Conservation (phyloP, 2,113 vertebrate genomes). For the Perccottus glenii region DNA sequence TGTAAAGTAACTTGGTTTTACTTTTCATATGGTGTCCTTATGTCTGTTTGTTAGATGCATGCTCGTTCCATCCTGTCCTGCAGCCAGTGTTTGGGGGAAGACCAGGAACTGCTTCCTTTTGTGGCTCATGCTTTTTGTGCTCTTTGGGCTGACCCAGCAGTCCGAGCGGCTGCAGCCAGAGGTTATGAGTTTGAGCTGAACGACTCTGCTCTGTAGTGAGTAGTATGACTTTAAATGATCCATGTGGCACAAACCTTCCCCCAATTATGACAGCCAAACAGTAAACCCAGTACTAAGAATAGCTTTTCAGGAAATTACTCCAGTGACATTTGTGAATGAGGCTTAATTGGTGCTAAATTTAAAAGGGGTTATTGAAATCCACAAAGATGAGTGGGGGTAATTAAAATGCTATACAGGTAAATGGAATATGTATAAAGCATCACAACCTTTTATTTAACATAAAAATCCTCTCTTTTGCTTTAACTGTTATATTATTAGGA, state of each 20-base stretch:
- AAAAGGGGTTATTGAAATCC: constrained; percentile 26
- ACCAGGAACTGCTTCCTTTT: constrained; percentile 78
- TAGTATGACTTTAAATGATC: constrained; percentile 36
- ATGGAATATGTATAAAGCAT: too few species aligned
- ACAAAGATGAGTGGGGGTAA: background rate
- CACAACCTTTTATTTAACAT: too few species aligned
- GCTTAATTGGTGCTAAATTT: constrained; percentile 50
- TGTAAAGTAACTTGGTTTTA: background rate
- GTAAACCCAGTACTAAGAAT: constrained; percentile 24
- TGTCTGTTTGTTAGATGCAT: constrained; percentile 54
- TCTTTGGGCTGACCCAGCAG: constrained; percentile 78
- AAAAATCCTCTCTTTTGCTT: too few species aligned
- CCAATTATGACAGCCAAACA: constrained; percentile 28
- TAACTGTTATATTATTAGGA: too few species aligned
- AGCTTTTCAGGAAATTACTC: constrained; percentile 43
- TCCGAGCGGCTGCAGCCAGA: constrained; percentile 70
- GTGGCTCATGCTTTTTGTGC: constrained; percentile 73
- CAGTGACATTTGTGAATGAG: constrained; percentile 53
- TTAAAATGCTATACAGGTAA: background rate
- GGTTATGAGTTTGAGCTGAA: constrained; percentile 81
- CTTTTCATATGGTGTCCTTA: background rate
- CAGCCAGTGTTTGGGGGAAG: constrained; percentile 73
- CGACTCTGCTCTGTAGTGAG: constrained; percentile 84
- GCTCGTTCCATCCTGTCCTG: constrained; percentile 78
- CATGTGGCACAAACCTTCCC: background rate